Base-by-base conservation (phyloP, 2,797 vertebrate species). In the Propithecus perrieri region DNA sequence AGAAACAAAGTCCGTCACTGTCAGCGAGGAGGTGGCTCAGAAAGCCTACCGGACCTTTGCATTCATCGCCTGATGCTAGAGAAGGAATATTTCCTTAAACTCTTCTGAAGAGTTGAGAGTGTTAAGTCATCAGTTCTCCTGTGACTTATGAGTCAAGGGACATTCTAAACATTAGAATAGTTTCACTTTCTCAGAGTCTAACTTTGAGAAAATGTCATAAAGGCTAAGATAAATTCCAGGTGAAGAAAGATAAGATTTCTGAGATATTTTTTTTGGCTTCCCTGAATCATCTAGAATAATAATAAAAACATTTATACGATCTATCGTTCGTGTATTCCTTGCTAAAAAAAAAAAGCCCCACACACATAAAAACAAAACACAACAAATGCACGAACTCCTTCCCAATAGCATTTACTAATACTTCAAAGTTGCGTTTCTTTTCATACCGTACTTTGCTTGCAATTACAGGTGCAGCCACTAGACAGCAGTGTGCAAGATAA, bases 151-250 rank as follows among this genome's bases (percentile, higher is more conserved):
- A 93, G 22, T 72, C 74, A 80, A 93, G 59, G 43, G 53, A 85
- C 8, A 24, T 96, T 97, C 18, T 33, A 85, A 93, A 87, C 20
- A 76, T 80, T 48, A 86, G 24, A 80, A 81, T 71, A 87, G 10
- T 67, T 63, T 22, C 17, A 74, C 63, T 35, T 18, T 89, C 80
- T 84, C 90, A 35, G 22, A 90, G 10, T 59, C 61, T 61, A 79
- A 84, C 48, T 72, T 18, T 90, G 78, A 87, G 30, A 75, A 84
- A 96, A 92, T 46, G 6, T 33, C 95, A 65, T 67, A 69, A 90
- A 35, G 30, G 30, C 48, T n/a, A 76, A 78, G 72, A 72, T 57
- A 72, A 59, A 85, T 67, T 89, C 43, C 38, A 90, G 17, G 13
- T 55, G 35, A 63, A 76, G 91, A 86, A 89, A 33, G 57, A 11